These are phyloP conservation scores for Myotis pilosus DNA, from an alignment of 2,797 vertebrate species.

Conservation along the genomic window DNA sequence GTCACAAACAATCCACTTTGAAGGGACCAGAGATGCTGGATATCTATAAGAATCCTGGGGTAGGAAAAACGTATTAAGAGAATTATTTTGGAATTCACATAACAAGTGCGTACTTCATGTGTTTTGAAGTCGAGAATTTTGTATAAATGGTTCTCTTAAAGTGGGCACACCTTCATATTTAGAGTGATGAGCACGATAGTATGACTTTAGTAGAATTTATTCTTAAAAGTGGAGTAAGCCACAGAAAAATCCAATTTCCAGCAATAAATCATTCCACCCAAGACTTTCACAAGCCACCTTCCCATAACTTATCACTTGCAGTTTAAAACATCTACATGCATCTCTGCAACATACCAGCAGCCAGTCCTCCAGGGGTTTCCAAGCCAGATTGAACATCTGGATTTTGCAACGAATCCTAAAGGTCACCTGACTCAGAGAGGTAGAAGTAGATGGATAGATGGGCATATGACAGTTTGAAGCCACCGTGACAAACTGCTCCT, in stretches of 20 bases:
- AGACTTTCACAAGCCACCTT: background rate
- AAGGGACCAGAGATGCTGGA: background rate
- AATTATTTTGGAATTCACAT: constrained; percentile 28
- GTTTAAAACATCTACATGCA: constrained; percentile 61
- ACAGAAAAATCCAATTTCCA: constrained; percentile 27
- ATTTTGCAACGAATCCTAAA: constrained; percentile 67
- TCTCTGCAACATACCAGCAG: constrained; percentile 50
- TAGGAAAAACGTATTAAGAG: background rate
- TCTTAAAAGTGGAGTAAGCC: constrained; percentile 8
- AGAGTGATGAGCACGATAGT: background rate
- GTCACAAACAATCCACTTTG: background rate
- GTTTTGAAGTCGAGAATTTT: constrained; percentile 15
- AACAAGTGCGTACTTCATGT: background rate
- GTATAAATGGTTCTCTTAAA: background rate
- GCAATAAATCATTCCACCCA: constrained; percentile 30
- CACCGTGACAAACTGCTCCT: constrained; percentile 48
- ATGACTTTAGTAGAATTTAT: constrained; percentile 23
- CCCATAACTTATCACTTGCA: constrained; percentile 59
- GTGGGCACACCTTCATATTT: background rate
- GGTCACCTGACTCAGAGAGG: constrained; percentile 64
- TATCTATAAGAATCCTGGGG: background rate
- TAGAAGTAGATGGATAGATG: constrained; percentile 62
- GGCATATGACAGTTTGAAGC: background rate
- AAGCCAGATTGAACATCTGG: constrained; percentile 75
- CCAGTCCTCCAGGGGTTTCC: constrained; percentile 61